Percentiles rank a stretch among this genome's conserved stretches.
Conservation (phyloP, 2,113 vertebrate species). For the Pelvicachromis taeniatus region DNA sequence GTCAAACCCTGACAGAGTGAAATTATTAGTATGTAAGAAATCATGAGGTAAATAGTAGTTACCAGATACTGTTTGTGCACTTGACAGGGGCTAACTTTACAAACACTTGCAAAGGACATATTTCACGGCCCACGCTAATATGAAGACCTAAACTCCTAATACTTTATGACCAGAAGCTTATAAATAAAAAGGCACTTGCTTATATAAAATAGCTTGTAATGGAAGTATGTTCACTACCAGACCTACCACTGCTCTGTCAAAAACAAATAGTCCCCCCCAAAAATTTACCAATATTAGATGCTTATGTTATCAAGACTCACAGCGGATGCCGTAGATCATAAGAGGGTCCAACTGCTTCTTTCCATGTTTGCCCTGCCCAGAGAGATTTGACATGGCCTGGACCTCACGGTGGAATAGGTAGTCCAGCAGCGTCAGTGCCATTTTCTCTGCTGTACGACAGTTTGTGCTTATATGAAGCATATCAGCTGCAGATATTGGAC, state of each 20-base stretch:
- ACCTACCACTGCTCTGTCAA: not conserved
- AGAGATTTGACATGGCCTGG: slow-evolving; percentile 97
- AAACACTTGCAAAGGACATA: not conserved
- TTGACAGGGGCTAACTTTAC: not conserved
- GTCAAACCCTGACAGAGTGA: not conserved
- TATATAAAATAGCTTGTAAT: not conserved
- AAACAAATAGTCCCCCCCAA: not conserved
- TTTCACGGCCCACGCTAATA: not conserved
- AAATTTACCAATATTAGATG: not conserved
- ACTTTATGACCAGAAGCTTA: not conserved
- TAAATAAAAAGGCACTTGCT: not conserved
- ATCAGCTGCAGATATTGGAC: slow-evolving; percentile 88
- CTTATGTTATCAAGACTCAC: slow-evolving; percentile 73
- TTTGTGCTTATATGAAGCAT: slow-evolving; percentile 97
- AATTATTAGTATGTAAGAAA: not conserved
- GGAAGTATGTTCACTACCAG: not conserved
- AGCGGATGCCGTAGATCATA: slow-evolving; percentile 97
- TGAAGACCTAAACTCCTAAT: not conserved
- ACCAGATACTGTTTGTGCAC: not conserved
- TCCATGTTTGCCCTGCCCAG: slow-evolving; percentile 94
- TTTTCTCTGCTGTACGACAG: slow-evolving; percentile 96
- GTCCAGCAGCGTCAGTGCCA: slow-evolving; percentile 92
- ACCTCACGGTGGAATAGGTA: slow-evolving; percentile 97
- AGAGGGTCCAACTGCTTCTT: slow-evolving; percentile 98
- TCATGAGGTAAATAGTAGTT: not conserved